Evolutionary conservation across 2,888 invertebrate genomes (phyloP), one percentile per base, ranked within the genome.

Genomic region (Orchestes rusci): DNA sequence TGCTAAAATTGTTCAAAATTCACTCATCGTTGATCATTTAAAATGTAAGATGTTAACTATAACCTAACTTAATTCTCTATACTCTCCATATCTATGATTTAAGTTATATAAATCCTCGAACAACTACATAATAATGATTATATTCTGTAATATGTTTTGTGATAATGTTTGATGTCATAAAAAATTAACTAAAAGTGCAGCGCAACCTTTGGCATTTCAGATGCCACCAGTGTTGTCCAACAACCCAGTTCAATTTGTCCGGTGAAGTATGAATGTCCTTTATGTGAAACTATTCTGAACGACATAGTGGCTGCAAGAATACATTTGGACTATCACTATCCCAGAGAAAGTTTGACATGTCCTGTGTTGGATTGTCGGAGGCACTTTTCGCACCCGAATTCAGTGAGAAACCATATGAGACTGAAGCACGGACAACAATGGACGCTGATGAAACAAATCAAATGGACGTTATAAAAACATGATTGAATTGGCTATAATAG

Each of bases 351-450:
- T 65, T 84, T 84, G 53, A 76, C 79, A 53, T 89, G 87, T 70
- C 88, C 88, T 29, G 87, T 87, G 42, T 70, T 77, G 45, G 73
- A 78, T 53, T 88, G 87, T 69, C 80, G 81, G 41, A 77, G 84
- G 52, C 74, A 75, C 56, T 88, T 87, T 69, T 78, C 84, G 50
- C 87, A 88, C 70, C 88, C 88, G 51, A 88, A 88, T 72, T 87
- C 87, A 45, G 88, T 88, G 56, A 77, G 87, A 59, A 88, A 88
- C 72, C 87, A 88, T 70, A 87, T 88, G 87, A 74, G 88, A 58
- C 76, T 83, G 62, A 88, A 88, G 68, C 88, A 88, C 69, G 78
- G 82, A 35, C 71, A 76, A 55, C 83, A 86, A 64, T 88, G 87
- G 88, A 82, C 84, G 62, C 77, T 79, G 66, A 88, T 88, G 80